Evolutionary conservation across 2,113 vertebrate species (phyloP).

Genomic region (Gila orcuttii): DNA sequence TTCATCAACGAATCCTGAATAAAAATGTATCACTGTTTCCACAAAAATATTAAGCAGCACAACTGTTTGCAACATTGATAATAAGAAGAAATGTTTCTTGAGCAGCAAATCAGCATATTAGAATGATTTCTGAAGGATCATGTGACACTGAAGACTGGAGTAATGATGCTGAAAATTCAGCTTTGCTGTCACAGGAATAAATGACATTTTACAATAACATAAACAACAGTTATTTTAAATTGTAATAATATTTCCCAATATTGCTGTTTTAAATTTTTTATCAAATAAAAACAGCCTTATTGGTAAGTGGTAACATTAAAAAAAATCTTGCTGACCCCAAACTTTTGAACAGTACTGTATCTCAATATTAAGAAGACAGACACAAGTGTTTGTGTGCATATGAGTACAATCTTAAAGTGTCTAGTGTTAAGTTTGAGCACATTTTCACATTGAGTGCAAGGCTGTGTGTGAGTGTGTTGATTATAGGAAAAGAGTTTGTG

Average conservation of each 20-base stretch:
- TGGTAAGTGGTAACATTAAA: not conserved
- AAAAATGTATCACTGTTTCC: not conserved
- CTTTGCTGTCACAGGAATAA: not conserved
- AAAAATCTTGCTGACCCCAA: not conserved
- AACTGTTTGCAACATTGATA: not conserved
- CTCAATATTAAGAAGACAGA: not conserved
- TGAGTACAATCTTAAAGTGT: not conserved
- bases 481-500: constrained; percentile 52
- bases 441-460: not conserved
- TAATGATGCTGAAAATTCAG: not conserved
- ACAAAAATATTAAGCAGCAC: not conserved
- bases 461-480: constrained; percentile 17
- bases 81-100: not conserved
- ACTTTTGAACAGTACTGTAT: not conserved
- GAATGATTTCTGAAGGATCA: not conserved
- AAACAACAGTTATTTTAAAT: not conserved
- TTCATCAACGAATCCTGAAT: not conserved
- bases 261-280: not conserved
- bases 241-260: not conserved
- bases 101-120: not conserved
- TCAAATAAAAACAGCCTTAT: not conserved
- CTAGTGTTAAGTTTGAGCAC: not conserved
- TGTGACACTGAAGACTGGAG: not conserved
- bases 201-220: not conserved
- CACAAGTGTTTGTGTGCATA: not conserved